These are phyloP conservation scores for Podarcis lilfordi DNA, from an alignment of 2,797 vertebrate species.

Conservation along the genomic window DNA sequence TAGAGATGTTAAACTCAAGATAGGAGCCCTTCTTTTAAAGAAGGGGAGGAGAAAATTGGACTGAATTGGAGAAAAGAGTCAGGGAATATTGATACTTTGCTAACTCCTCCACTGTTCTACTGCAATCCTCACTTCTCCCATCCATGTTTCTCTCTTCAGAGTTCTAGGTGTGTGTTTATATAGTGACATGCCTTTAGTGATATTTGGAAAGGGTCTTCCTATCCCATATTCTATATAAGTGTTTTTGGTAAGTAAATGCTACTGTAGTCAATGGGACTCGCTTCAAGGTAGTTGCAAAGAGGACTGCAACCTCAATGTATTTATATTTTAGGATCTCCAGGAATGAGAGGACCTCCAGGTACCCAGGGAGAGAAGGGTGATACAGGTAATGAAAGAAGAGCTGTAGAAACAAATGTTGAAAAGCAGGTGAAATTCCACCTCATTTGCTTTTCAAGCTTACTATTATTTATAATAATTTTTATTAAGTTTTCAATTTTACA, in stretches of 20 bases:
- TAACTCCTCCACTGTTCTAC: not conserved
- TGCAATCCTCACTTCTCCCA: not conserved
- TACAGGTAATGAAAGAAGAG: constrained; percentile 52
- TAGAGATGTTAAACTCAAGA: not conserved
- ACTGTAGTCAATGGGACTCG: not conserved
- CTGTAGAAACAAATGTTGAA: not conserved
- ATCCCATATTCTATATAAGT: too few species aligned
- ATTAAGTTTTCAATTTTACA: too few species aligned
- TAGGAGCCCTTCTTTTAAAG: not conserved
- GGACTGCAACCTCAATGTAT: not conserved
- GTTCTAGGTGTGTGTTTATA: not conserved
- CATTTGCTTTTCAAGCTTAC: too few species aligned
- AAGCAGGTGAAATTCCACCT: not conserved
- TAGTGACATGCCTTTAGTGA: not conserved
- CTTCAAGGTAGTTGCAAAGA: not conserved
- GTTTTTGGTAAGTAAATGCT: not conserved
- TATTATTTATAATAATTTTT: too few species aligned
- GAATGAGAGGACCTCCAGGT: constrained; percentile 46
- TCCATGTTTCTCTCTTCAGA: not conserved
- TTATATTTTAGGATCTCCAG: constrained; percentile 52
- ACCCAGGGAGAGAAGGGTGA: constrained; percentile 66
- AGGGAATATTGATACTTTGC: too few species aligned
- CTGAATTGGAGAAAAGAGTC: not conserved
- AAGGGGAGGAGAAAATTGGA: not conserved
- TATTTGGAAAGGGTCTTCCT: not conserved